Evolutionary conservation across 2,113 vertebrate genomes (phyloP).

Genomic region (Tringa solitaria): DNA sequence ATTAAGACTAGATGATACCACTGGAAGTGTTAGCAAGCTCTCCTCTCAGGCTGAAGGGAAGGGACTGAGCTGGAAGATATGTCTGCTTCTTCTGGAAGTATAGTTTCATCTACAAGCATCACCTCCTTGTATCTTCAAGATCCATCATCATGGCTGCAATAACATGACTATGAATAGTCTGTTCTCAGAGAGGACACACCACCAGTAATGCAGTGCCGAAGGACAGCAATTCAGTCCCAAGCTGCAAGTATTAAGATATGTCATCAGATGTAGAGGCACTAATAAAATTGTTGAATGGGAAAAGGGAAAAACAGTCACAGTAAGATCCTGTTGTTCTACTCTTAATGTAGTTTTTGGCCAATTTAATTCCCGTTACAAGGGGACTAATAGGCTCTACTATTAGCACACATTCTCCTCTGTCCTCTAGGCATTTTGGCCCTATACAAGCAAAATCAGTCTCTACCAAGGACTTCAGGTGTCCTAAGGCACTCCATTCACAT

Average conservation of each 20-base stretch:
- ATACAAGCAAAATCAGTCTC: neutral
- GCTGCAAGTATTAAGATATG: neutral
- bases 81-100: neutral
- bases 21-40: neutral
- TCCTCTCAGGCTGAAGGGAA: neutral
- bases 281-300: neutral
- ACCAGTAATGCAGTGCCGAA: fast-evolving
- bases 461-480: neutral
- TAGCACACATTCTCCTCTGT: neutral
- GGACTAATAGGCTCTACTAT: neutral
- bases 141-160: neutral
- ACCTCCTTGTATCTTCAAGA: neutral
- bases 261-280: neutral
- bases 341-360: neutral
- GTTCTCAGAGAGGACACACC: neutral
- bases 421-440: neutral
- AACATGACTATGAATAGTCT: neutral
- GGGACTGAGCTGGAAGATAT: neutral
- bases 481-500: neutral
- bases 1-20: neutral
- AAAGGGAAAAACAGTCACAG: neutral
- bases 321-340: neutral
- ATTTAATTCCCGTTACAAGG: neutral
- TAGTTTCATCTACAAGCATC: neutral
- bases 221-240: neutral